Evolutionary conservation across 2,113 vertebrate genomes (phyloP), one percentile per base, ranked within the genome.

Genomic region (Equus przewalskii): DNA sequence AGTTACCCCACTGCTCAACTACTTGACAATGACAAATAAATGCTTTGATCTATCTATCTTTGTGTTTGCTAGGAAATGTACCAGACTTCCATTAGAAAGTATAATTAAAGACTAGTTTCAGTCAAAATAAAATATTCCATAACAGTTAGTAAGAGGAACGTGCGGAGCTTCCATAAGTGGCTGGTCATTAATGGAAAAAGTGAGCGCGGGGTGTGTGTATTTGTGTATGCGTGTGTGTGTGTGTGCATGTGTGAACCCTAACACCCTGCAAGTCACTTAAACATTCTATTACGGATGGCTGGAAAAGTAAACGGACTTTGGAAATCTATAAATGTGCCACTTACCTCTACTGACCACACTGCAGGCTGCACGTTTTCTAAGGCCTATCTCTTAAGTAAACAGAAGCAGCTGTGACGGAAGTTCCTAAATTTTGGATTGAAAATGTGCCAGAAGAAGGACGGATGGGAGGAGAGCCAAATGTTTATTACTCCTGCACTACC

Each of bases 61-160:
- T 92, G 60, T 95, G 26, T 92, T 96, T 72, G 11, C 72, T 78
- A 64, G 62, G n/a, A 83, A 96, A 96, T 51, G 3, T 6, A 67
- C 58, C 76, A 87, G 36, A 81, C 22, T 83, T 92, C 22, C 56
- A 18, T 51, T 44, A 64, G 46, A 76, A 96, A 86, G 46, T 73
- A 64, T 12, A 81, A 85, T 73, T 56, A 80, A 75, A 93, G 49
- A n/a, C 26, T 51, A n/a, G 7, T 67, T 76, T 22, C 33, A 46
- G 54, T 86, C 18, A 89, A 81, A 94, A 58, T 72, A 96, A 89
- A 91, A 89, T 36, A 81, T 65, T 46, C n/a, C 26, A 13, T 46
- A 88, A n/a, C 49, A 92, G 3, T 72, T 65, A 72, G 82, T 33
- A 51, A 92, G 62, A 73, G 51, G 28, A 81, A 85, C 26, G 26